Conservation (phyloP, 53 echinoderm and acorn worm species). For the Pentamera pediparva region DNA sequence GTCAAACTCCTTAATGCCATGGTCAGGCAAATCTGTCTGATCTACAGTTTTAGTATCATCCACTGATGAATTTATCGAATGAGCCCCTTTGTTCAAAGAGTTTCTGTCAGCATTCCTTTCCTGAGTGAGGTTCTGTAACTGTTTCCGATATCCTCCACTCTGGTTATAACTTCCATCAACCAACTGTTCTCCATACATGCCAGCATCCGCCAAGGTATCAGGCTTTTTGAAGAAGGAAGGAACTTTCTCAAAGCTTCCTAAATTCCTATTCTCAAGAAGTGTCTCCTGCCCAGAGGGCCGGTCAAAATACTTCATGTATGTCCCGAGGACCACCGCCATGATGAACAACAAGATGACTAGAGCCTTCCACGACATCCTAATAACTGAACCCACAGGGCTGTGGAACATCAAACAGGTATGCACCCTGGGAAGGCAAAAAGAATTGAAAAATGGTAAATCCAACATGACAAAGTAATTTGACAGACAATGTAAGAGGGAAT, state of each 20-base stretch:
- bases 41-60: not conserved
- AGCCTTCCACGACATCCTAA: constrained; percentile 67
- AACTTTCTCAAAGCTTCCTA: not conserved
- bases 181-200: too few species aligned
- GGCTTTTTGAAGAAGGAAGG: too few species aligned
- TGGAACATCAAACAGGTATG: too few species aligned
- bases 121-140: too few species aligned
- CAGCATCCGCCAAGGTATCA: too few species aligned
- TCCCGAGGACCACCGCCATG: constrained; percentile 45
- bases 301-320: constrained; percentile 76
- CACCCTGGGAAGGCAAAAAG: too few species aligned
- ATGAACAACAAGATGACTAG: constrained; percentile 44
- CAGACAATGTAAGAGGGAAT: too few species aligned
- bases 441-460: too few species aligned
- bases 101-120: not conserved
- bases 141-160: too few species aligned
- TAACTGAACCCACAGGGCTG: too few species aligned
- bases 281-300: constrained; percentile 66
- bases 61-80: not conserved
- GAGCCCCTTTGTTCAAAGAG: not conserved
- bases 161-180: too few species aligned
- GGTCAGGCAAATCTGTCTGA: not conserved
- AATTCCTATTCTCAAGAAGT: constrained; percentile 50
- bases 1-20: constrained; percentile 58
- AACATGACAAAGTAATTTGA: too few species aligned